Evolutionary conservation across 2,113 vertebrate genomes (phyloP).

Genomic region (Oophaga pumilio): DNA sequence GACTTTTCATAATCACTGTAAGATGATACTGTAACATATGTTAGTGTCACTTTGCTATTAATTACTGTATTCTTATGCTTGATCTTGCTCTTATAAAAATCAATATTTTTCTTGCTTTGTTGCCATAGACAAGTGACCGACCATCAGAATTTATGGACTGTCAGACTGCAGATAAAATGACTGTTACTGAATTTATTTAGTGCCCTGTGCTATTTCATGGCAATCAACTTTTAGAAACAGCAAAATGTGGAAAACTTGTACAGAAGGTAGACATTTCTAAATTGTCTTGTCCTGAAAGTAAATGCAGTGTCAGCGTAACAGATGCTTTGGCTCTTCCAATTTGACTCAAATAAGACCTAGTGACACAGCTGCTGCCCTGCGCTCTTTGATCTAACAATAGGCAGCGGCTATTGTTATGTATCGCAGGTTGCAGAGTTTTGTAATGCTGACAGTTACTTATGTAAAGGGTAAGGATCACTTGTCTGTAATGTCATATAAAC

Average conservation of each 20-base stretch:
- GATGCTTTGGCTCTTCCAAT: slow-evolving; percentile 7
- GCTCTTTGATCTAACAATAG: neutral
- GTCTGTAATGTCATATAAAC: neutral
- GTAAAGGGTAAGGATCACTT: neutral
- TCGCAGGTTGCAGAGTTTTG: neutral
- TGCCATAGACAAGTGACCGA: neutral
- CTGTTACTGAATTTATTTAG: neutral
- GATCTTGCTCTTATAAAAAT: neutral
- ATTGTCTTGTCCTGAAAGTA: neutral
- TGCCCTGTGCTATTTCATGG: neutral
- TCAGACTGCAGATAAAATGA: neutral
- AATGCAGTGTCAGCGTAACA: slow-evolving; percentile 13
- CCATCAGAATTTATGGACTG: neutral
- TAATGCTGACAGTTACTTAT: neutral
- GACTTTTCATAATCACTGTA: too few relatives aligned
- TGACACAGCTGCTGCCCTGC: slow-evolving; percentile 13
- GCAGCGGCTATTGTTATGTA: neutral
- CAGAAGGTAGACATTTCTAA: neutral
- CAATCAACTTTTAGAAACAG: neutral
- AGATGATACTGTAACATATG: too few relatives aligned
- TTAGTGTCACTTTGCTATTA: too few relatives aligned
- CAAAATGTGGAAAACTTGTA: neutral
- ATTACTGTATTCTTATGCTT: too few relatives aligned
- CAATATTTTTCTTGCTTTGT: neutral
- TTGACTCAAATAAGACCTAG: neutral